Evolutionary conservation across 2,113 vertebrate genomes (phyloP), one percentile per base, ranked within the genome.

Genomic region (Morone chrysops): DNA sequence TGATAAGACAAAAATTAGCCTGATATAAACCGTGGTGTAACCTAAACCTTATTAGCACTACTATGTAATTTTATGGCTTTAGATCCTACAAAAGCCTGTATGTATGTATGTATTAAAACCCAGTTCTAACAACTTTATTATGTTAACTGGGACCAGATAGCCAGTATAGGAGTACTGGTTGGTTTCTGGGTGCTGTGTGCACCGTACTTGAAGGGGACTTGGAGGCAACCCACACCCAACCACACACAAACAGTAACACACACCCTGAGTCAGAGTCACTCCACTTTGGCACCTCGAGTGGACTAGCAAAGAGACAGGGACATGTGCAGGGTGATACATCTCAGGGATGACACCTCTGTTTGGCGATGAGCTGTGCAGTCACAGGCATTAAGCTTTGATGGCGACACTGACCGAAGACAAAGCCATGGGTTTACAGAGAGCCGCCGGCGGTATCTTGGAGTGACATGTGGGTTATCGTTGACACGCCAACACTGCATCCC

Each of bases 391-490:
- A 90, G 84, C 84, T 72, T 70, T 56, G 83, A 89, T 51, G 83
- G 93, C 78, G 93, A 91, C 92, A 48, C 87, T 93, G 93, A 92
- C 91, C 87, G 94, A 96, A 97, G 94, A 95, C 96, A 96, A 97
- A 95, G 92, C 90, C 89, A 85, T 87, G 84, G 50, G 36, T 80
- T 70, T 57, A 31, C 59, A 2, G 22, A 61, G 57, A 83, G 89
- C 80, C 45, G 70, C 84, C 75, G 91, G 87, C 90, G 0, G 94
- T 97, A 95, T 97, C 94, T 90, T 43, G 75, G 89, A 92, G 84
- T 92, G 95, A 95, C 94, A 94, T 92, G 89, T 6, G 88, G 93
- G 93, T 95, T 97, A 97, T 97, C 96, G 92, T 92, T 90, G 89
- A 81, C 87, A 79, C 72, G 79, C 85, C 86, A 90, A 86, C 90